A percentile compares a stretch with the other conserved stretches of the same genome.
phyloP scores from a whole-genome alignment of 30 jellyfish, hydroid and myxozoan genomes.

The Cassiopea andromeda region DNA sequence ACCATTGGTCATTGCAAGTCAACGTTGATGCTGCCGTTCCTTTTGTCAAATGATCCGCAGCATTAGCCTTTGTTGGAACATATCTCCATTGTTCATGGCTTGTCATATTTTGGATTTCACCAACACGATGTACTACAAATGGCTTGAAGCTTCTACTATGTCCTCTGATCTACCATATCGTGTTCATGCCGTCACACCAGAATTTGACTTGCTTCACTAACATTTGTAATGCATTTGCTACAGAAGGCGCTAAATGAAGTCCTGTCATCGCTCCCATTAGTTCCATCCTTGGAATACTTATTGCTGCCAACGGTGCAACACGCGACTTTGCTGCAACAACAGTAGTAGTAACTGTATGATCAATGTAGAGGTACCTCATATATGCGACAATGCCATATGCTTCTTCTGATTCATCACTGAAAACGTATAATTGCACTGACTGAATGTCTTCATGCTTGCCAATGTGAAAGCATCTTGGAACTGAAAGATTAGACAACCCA shows the following conservation, averaged over 20 bases:
- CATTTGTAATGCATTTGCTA: constrained; percentile 33
- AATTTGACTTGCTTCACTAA: constrained; percentile 14
- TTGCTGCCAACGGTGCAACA: constrained; percentile 65
- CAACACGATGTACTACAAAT: constrained; percentile 64
- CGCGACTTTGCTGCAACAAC: constrained; percentile 49
- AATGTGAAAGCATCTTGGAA: constrained; percentile 44
- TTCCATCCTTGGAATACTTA: constrained; percentile 62
- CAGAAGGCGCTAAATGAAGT: constrained; percentile 7
- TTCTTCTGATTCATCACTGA: constrained; percentile 59
- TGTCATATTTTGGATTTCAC: constrained; percentile 41
- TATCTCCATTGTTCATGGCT: constrained; percentile 61
- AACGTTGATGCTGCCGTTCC: constrained; percentile 30
- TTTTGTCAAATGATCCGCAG: constrained; percentile 36
- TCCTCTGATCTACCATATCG: constrained; percentile 68
- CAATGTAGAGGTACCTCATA: constrained; percentile 5
- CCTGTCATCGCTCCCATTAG: constrained; percentile 55
- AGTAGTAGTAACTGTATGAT: constrained; percentile 2
- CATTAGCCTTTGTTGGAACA: constrained; percentile 43
- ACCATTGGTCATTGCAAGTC: constrained; percentile 28
- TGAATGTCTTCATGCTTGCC: constrained; percentile 17
- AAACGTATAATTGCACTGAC: constrained; percentile 14
- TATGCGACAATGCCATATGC: constrained; percentile 59
- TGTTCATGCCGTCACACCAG: constrained; percentile 69
- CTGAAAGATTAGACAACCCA: constrained; percentile 7
- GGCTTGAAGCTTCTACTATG: constrained; percentile 41